These are phyloP conservation scores for Lepidocyrtoides sp. DNA, from an alignment of 2,888 invertebrate species.

Conservation along the genomic window DNA sequence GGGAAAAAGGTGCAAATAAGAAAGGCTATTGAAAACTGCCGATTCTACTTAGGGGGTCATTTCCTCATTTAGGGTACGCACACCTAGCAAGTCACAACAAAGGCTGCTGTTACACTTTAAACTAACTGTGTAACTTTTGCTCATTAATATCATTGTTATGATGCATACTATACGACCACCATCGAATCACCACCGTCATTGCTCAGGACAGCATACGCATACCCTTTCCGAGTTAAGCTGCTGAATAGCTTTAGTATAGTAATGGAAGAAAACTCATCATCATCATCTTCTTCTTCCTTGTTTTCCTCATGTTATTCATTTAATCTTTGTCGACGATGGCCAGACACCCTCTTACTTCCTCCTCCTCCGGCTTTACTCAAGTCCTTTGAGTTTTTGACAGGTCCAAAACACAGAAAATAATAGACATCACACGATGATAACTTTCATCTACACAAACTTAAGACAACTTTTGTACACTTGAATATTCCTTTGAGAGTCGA, in stretches of 20 bases:
- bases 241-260: no score
- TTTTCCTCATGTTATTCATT: conserved; percentile 55
- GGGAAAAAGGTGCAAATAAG: conserved; percentile 45
- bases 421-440: conserved; percentile 12
- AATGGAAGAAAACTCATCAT: not conserved
- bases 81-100: conserved; percentile 41
- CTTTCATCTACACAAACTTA: conserved; percentile 2
- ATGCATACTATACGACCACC: no score
- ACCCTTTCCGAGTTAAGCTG: not conserved
- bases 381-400: conserved; percentile 64
- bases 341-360: conserved; percentile 56
- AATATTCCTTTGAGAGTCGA: conserved; percentile 11
- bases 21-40: conserved; percentile 47
- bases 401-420: conserved; percentile 63
- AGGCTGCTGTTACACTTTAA: not conserved
- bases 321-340: conserved; percentile 57
- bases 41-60: conserved; percentile 52
- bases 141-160: conserved; percentile 18
- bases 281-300: conserved; percentile 23
- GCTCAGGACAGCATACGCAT: not conserved
- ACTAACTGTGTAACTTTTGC: not conserved
- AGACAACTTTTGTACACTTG: conserved; percentile 26
- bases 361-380: conserved; percentile 32
- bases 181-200: not conserved
- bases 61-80: conserved; percentile 41